These are phyloP conservation scores for Semnornis frantzii DNA, from an alignment of 2,113 vertebrate genomes.

Conservation along the genomic window DNA sequence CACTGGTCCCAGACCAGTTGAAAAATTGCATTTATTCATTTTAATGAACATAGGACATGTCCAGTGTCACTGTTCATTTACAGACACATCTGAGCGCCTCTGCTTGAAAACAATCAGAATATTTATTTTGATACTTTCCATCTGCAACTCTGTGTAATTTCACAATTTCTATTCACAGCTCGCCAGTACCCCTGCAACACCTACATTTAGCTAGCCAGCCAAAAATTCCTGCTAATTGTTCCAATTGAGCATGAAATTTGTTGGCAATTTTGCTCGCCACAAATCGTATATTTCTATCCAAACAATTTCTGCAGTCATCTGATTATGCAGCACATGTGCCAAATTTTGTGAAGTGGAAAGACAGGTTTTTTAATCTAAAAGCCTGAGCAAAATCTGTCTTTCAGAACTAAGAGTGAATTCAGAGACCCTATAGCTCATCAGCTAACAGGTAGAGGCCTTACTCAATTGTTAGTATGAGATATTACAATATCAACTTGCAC, in stretches of 20 bases:
- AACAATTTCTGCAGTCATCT: conserved; percentile 33
- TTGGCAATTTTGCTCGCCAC: conserved; percentile 62
- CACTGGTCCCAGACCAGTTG: too few relatives aligned
- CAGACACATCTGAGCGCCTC: conserved; percentile 11
- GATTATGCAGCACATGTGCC: not conserved
- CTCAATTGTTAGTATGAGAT: not conserved
- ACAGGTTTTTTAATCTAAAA: not conserved
- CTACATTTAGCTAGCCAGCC: conserved; percentile 47
- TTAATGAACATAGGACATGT: not conserved
- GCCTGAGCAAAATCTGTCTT: not conserved
- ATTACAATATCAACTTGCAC: not conserved
- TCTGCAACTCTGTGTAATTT: conserved; percentile 31
- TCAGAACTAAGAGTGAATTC: not conserved
- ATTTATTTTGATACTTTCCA: conserved; percentile 40
- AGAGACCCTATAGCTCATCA: not conserved
- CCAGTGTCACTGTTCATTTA: conserved; percentile 4
- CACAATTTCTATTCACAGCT: conserved; percentile 18
- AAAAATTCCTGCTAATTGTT: conserved; percentile 55
- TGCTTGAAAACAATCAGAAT: conserved; percentile 47
- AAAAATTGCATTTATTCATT: not conserved
- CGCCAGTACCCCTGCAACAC: conserved; percentile 15
- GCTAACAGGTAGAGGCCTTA: not conserved
- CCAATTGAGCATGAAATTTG: conserved; percentile 69
- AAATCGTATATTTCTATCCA: conserved; percentile 42
- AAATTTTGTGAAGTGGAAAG: conserved; percentile 8